Evolutionary conservation across 2,113 vertebrate species (phyloP), one percentile per base, ranked within the genome.

Genomic region (Spermophilus dauricus): DNA sequence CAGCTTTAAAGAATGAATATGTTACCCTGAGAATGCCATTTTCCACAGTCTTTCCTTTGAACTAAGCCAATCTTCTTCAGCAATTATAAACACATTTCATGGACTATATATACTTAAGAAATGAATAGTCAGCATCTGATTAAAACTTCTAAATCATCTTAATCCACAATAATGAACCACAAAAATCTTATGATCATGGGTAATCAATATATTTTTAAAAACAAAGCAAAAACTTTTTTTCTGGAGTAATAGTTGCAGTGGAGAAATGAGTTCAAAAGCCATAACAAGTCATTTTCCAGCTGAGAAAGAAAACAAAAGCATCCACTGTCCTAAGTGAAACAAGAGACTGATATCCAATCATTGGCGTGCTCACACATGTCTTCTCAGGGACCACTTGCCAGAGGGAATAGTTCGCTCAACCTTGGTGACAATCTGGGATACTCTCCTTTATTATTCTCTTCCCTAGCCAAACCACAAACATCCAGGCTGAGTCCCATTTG

Each of bases 211-310:
- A 51, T 85, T 70, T 90, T 20, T 16, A 53, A 58, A 58, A 58
- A 58, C 42, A 45, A 45, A 45, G 45, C 13, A 12, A 51, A 51
- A 61, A 61, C 22, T 61, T 61, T 83, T 90, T 83, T 90, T 16
- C 58, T 73, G 32, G n/a, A 73, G n/a, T 94, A 94, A 86, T 94
- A 93, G 93, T 37, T 93, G 4, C 34, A 88, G 39, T 45, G 42
- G 39, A 45, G 45, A 93, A 87, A 80, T 80, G 85, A 76, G 85
- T 98, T 95, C 37, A 96, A 96, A 82, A 70, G 73, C 20, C 13
- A 26, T 58, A 69, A 34, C 3, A 96, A 93, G 32, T 76, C n/a
- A 39, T 82, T 76, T 97, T 61, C 58, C 53, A 94, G 11, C 56
- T 95, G 28, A 95, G 70, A 95, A 86, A 70, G 34, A 75, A 95